Evolutionary conservation across 2,113 vertebrate species (phyloP).

Genomic region (Hyperoodon ampullatus): DNA sequence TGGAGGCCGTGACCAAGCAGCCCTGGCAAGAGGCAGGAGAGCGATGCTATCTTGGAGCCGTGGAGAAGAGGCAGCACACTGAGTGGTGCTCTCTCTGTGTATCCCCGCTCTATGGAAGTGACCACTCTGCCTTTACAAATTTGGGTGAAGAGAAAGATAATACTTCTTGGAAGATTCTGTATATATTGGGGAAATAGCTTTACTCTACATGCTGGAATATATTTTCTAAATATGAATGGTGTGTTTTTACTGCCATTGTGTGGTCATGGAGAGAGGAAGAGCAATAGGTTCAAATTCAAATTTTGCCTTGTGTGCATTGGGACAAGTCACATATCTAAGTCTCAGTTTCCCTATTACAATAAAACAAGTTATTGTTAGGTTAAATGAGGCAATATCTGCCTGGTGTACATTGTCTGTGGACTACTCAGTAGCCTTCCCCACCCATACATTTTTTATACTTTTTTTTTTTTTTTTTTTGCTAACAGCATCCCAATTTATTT

Average conservation of each 20-base stretch:
- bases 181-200: neutral
- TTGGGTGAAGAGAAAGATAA: neutral
- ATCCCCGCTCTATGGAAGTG: neutral
- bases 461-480: neutral
- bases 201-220: neutral
- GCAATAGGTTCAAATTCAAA: neutral
- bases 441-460: neutral
- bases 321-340: neutral
- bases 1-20: neutral
- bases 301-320: neutral
- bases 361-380: neutral
- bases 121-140: neutral
- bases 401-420: neutral
- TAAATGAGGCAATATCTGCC: neutral
- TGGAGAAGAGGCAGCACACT: fast-evolving
- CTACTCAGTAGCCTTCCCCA: neutral
- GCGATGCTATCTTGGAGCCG: fast-evolving
- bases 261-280: neutral
- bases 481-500: neutral
- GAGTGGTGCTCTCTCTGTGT: neutral
- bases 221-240: neutral
- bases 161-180: neutral
- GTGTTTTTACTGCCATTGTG: neutral
- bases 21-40: neutral
- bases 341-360: neutral